Evolutionary conservation across 1,140 invertebrate species (phyloP), one percentile per base, ranked within the genome.

Genomic region (Zaprionus lachaisei): DNA sequence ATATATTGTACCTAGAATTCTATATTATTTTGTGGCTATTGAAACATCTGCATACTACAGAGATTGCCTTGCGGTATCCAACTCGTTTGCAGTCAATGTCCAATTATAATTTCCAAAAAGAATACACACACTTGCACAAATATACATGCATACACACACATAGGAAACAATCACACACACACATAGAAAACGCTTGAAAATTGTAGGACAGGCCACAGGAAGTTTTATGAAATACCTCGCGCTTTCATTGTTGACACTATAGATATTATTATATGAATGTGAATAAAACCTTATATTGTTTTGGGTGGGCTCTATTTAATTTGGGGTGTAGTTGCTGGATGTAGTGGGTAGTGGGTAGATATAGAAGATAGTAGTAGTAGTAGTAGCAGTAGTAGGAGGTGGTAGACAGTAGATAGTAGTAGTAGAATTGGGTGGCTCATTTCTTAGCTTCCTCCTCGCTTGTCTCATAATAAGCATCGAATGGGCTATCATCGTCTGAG

Each of bases 401-500:
- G 49, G 72, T 66, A 61, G 61, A 58, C 34, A n/a, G 44, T 47
- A 51, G 58, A 37, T 51, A 63, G 49, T 64, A 26, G 51, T 55
- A 54, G 72, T 72, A 70, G 51, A 78, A 49, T 34, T 71, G 62
- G 65, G 62, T 61, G 55, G 49, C 47, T 81, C 85, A 91, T 85
- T 89, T 89, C 70, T 74, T 90, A 71, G 86, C 64, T 56, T 80
- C 89, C 72, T 81, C 86, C 56, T 92, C 91, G 64, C 85, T 92
- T 86, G 91, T 91, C 79, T 92, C 91, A 73, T 92, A 77, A 79
- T 87, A 81, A 81, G 89, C 83, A 91, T 92, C 91, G 66, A 92
- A 92, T 26, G 91, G 91, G 79, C 86, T 92, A 92, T 92, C 91
- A 77, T 92, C 91, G 56, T 92, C 91, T 31, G 91, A 91, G 83